A percentile compares a stretch with the other conserved stretches of the same genome.
Evolutionary conservation across 2,888 invertebrate species (phyloP).

Genomic region (Caenorhabditis japonica): DNA sequence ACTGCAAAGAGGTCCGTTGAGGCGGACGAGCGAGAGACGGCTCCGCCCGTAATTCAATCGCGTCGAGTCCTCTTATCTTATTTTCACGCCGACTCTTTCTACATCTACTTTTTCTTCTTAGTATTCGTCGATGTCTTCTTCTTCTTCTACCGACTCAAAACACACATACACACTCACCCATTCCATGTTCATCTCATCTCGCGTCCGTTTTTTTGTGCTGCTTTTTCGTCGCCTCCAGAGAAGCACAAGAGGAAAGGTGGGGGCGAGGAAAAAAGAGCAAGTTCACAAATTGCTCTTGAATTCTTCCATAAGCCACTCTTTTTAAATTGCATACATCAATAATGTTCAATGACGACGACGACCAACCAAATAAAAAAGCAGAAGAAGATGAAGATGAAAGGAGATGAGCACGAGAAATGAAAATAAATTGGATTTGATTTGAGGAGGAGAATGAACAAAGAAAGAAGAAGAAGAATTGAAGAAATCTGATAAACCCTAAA

Average conservation of each 20-base stretch:
- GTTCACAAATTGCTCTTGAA: not conserved
- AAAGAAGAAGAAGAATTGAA: slow-evolving; percentile 6
- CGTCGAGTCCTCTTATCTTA: slow-evolving; percentile 56
- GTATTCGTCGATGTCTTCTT: slow-evolving; percentile 6
- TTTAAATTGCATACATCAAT: slow-evolving; percentile 17
- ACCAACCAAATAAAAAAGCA: slow-evolving; percentile 4
- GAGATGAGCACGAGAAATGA: not conserved
- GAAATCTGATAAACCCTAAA: slow-evolving; percentile 48
- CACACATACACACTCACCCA: slow-evolving; percentile 3
- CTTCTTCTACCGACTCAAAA: slow-evolving; percentile 10
- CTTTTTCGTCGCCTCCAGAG: too few relatives aligned
- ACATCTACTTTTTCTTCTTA: slow-evolving; percentile 1
- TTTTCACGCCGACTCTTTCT: slow-evolving; percentile 45
- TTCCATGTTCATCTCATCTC: not conserved
- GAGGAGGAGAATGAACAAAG: slow-evolving; percentile 1
- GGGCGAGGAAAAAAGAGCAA: not conserved
- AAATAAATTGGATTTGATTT: slow-evolving; percentile 35
- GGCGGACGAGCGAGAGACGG: not conserved
- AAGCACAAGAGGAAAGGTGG: not conserved
- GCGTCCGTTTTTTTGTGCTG: too few relatives aligned
- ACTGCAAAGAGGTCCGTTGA: slow-evolving; percentile 2
- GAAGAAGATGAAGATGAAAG: not conserved
- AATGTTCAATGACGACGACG: slow-evolving; percentile 4
- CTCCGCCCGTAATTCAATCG: slow-evolving; percentile 45
- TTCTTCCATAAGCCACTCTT: slow-evolving; percentile 2